These are phyloP conservation scores for Gymnocheta viridis DNA, from an alignment of 2,888 invertebrate genomes.

Conservation along the genomic window DNA sequence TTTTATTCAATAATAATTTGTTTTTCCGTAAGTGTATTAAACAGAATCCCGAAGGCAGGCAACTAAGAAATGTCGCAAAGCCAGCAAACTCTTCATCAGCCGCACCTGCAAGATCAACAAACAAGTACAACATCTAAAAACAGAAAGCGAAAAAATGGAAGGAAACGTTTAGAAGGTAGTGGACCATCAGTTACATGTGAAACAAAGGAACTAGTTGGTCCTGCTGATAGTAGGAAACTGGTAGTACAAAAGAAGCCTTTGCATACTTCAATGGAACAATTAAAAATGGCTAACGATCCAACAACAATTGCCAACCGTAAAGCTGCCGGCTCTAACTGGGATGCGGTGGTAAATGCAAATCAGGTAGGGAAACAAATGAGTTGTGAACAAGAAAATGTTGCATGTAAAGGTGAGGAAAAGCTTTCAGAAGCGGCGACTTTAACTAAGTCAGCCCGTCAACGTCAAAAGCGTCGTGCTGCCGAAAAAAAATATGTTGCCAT, in stretches of 20 bases:
- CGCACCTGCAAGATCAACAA: background rate
- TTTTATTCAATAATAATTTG: too few relatives aligned
- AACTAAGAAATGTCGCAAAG: conserved; percentile 29
- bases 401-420: background rate
- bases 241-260: conserved; percentile 40
- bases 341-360: conserved; percentile 37
- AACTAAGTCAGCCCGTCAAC: conserved; percentile 75
- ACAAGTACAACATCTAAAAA: conserved; percentile 26
- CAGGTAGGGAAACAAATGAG: background rate
- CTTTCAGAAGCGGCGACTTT: background rate
- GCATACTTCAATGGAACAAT: conserved; percentile 72
- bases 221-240: background rate
- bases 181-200: background rate
- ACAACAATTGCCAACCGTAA: conserved; percentile 71
- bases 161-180: background rate
- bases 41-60: too few relatives aligned
- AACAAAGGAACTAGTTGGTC: background rate
- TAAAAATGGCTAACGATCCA: conserved; percentile 69
- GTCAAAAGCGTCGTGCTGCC: conserved; percentile 74
- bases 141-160: conserved; percentile 22
- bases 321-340: conserved; percentile 76
- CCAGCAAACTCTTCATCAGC: background rate
- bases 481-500: conserved; percentile 86
- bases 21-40: too few relatives aligned
- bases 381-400: conserved; percentile 6